Conservation (phyloP, 2,888 invertebrate species). For the Sinohyriopsis cumingii region DNA sequence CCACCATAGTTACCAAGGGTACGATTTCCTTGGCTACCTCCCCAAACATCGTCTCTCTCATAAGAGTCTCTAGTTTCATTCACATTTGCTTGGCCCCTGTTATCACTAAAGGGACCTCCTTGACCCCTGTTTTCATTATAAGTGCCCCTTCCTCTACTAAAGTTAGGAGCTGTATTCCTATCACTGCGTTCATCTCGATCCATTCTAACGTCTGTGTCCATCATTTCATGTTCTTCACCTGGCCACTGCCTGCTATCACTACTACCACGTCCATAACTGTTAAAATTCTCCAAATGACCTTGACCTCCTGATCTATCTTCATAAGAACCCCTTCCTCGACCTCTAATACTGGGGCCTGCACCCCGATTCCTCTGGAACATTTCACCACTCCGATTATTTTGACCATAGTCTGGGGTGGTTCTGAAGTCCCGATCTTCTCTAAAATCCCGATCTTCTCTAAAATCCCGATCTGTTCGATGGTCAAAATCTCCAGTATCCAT, state of each 20-base stretch:
- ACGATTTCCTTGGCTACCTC: no score
- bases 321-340: background rate
- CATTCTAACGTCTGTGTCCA: background rate
- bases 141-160: no score
- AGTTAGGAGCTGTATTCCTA: no score
- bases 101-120: no score
- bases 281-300: slow-evolving; percentile 1
- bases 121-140: no score
- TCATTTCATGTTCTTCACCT: slow-evolving; percentile 4
- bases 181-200: no score
- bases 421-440: background rate
- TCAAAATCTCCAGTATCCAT: slow-evolving; percentile 7
- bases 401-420: no score
- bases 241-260: slow-evolving; percentile 1
- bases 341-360: background rate
- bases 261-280: slow-evolving; percentile 2
- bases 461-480: slow-evolving; percentile 3
- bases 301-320: background rate
- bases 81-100: no score
- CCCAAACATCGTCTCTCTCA: no score
- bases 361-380: background rate
- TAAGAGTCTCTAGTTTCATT: no score
- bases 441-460: background rate
- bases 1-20: no score
- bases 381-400: no score